A percentile compares a stretch with the other conserved stretches of the same genome.
phyloP scores from a whole-genome alignment of 1,140 invertebrate genomes.

The Phocides pigmalion region DNA sequence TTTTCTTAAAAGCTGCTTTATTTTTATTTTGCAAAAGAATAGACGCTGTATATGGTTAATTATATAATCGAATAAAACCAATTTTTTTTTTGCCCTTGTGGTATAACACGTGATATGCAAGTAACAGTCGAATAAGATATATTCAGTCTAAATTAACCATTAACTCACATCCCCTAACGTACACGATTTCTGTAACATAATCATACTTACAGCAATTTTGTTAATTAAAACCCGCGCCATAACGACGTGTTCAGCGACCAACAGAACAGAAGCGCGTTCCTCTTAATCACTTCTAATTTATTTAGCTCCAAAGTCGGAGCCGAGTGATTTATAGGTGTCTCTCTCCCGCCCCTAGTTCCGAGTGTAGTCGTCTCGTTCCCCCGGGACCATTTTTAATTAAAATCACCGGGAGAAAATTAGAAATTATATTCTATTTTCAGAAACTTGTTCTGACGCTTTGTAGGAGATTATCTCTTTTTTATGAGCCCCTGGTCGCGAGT shows the following conservation, averaged over 20 bases:
- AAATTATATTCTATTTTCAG: conserved; percentile 84
- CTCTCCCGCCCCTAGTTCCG: conserved; percentile 58
- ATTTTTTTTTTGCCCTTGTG: too few relatives aligned
- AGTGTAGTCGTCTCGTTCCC: conserved; percentile 61
- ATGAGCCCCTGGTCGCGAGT: conserved; percentile 76
- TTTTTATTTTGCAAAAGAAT: too few relatives aligned
- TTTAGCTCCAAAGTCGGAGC: conserved; percentile 73
- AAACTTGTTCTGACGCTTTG: conserved; percentile 82
- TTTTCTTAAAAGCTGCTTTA: too few relatives aligned
- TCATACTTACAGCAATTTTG: conserved; percentile 48
- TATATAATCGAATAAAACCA: too few relatives aligned
- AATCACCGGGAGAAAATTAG: conserved; percentile 82
- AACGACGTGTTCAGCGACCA: conserved; percentile 63
- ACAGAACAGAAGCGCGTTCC: conserved; percentile 71
- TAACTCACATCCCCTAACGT: not conserved
- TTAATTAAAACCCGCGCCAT: conserved; percentile 62
- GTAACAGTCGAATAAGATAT: not conserved
- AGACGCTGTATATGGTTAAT: too few relatives aligned
- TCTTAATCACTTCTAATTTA: conserved; percentile 84
- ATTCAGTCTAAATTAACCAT: not conserved
- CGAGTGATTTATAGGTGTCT: conserved; percentile 75
- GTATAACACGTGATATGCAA: too few relatives aligned
- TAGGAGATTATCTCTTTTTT: conserved; percentile 81
- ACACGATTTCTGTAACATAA: conserved; percentile 36
- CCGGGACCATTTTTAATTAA: conserved; percentile 83